Base-by-base conservation (phyloP, 2,797 vertebrate genomes). In the Oceanodroma leucorhoa region DNA sequence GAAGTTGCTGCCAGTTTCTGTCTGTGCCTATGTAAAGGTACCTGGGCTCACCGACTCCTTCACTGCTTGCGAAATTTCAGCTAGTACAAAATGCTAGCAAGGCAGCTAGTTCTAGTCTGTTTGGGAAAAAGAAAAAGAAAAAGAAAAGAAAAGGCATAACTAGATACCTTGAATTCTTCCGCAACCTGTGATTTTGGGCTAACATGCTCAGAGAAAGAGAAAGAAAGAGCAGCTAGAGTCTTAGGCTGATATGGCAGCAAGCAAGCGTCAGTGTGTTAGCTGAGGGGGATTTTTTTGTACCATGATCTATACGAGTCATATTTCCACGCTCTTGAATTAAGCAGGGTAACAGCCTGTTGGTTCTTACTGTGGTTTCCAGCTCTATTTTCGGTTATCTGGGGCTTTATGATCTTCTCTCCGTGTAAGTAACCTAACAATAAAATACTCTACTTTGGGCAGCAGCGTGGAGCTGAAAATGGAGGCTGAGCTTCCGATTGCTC, bases 91-190 rank as follows among this genome's bases (percentile, higher is more conserved):
- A 34, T 32, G 19, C 14, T 34, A 11, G 14, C 7, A 51, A 32
- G 36, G 15, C 23, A 82, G 7, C 21, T 50, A 64, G 14, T 75
- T 65, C 38, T 69, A 30, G 23, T 11, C 19, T 50, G 0, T 6
- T 20, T 4, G 5, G 10, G 2, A 1, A 2, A 7, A 9, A 15
- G 9, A 24, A 2, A 7, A 9, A 15, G 9, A 24, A 2, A 7
- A 29, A 36, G 18, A 15, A 13, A 14, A 30, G 3, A 3, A 20
- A 29, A 34, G 32, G 26, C 8, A 10, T 29, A 29, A 21, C 36
- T 57, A 21, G 32, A 20, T 36, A 32, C 6, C 67, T 41, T 4
- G 12, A 64, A 32, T 36, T 45, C 17, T 84, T 73, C 23, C 82
- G 7, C 32, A 70, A 16, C 23, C 19, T 32, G 5, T 57, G 48